phyloP scores from a whole-genome alignment of 2,113 vertebrate species.

The Capreolus pygargus region DNA sequence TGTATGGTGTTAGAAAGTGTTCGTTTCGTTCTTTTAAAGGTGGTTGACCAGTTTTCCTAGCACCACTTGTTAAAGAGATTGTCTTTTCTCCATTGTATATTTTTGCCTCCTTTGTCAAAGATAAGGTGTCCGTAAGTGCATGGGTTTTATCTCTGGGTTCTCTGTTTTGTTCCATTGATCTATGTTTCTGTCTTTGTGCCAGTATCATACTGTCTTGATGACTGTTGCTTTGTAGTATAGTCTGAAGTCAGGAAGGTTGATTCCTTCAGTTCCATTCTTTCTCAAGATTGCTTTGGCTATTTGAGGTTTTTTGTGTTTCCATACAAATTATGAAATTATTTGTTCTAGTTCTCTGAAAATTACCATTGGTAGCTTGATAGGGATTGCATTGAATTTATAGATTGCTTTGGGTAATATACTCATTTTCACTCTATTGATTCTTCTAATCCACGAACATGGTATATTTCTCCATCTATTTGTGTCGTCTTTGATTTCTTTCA shows the following conservation, averaged over 20 bases:
- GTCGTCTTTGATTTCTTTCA: background rate
- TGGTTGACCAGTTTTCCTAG: background rate
- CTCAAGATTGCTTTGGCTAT: background rate
- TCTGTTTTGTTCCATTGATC: background rate
- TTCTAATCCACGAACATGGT: background rate
- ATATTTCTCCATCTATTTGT: background rate
- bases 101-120: background rate
- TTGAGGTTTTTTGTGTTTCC: background rate
- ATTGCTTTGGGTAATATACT: background rate
- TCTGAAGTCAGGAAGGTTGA: background rate
- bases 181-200: background rate
- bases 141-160: background rate
- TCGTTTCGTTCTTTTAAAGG: background rate
- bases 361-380: background rate
- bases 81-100: background rate
- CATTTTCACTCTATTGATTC: background rate
- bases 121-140: background rate
- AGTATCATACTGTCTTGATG: background rate
- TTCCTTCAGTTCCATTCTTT: background rate
- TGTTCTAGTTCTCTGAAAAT: background rate
- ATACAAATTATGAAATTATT: background rate
- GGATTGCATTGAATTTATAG: background rate
- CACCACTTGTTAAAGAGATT: background rate
- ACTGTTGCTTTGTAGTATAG: background rate
- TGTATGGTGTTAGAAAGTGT: background rate